These are phyloP conservation scores for Potamarius usumacintae DNA, from an alignment of 2,113 vertebrate genomes.

Conservation along the genomic window DNA sequence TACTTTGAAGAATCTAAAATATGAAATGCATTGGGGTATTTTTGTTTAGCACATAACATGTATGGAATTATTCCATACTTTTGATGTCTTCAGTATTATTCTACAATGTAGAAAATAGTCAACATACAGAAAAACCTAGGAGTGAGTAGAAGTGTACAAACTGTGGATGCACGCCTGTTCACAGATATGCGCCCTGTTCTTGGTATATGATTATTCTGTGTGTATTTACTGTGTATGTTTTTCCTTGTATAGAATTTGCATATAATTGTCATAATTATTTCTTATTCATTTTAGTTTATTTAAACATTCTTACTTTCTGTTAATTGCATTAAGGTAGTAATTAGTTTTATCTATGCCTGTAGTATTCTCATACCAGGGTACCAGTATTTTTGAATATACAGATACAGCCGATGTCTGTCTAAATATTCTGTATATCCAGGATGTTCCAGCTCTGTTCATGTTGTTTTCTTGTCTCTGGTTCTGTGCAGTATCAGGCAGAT, in stretches of 20 bases:
- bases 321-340: not conserved
- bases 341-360: not conserved
- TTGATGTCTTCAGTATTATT: no score
- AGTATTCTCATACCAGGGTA: no score
- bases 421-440: not conserved
- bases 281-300: not conserved
- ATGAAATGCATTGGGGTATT: no score
- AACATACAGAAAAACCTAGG: no score
- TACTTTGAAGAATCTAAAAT: no score
- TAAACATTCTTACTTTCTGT: not conserved
- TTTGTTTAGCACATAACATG: no score
- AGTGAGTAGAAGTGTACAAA: no score
- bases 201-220: not conserved
- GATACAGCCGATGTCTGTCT: not conserved
- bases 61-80: no score
- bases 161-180: not conserved
- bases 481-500: slow-evolving; percentile 89
- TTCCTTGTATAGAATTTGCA: not conserved
- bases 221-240: not conserved
- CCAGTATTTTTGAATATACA: not conserved
- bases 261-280: not conserved
- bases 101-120: no score
- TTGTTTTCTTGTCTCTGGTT: slow-evolving; percentile 30
- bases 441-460: not conserved
- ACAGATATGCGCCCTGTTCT: not conserved